Base-by-base conservation (phyloP, 2,113 vertebrate genomes). In the Calypte anna region DNA sequence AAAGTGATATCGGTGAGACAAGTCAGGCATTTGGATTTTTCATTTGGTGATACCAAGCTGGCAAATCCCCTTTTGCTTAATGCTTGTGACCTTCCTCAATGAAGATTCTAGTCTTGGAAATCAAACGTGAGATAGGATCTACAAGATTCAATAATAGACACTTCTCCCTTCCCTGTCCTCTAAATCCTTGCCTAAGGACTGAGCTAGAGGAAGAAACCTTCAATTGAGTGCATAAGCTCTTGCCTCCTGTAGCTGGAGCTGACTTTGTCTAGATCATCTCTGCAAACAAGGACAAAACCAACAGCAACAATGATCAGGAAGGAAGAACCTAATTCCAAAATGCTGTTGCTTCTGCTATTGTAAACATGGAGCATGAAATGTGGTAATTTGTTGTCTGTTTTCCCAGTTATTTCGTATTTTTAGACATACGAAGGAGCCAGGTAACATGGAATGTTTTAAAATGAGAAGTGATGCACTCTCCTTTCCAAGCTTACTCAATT, bases 371-470 rank as follows among this genome's bases (percentile, higher is more conserved):
- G 48, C 27, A 62, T 96, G 90, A 96, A 75, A 94, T 90, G 55
- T 88, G 48, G 76, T 86, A 88, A 96, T 94, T 94, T 90, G 82
- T 70, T 82, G 64, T 96, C 94, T 96, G 90, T 93, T 91, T 96
- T 95, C 51, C 57, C 61, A 72, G 53, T 58, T 93, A 82, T 96
- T 96, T 95, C 93, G 84, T 92, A 79, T 83, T 96, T 88, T 90
- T 84, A 90, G 87, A 91, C 59, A 72, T 28, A 76, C 3, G 3
- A 50, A 59, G 46, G 23, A 63, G 31, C 64, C 66, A 82, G 83
- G 59, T 69, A 62, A 75, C 88, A 51, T 86, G 79, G 80, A 96
- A 84, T 86, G 73, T 67, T 95, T 94, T 93, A 81, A 90, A 88
- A 94, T 1, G 0, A 94, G 79, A 90, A 95, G 74, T 59, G 84